Evolutionary conservation across 2,113 vertebrate species (phyloP), one percentile per base, ranked within the genome.

Genomic region (Paracanthobrama guichenoti): DNA sequence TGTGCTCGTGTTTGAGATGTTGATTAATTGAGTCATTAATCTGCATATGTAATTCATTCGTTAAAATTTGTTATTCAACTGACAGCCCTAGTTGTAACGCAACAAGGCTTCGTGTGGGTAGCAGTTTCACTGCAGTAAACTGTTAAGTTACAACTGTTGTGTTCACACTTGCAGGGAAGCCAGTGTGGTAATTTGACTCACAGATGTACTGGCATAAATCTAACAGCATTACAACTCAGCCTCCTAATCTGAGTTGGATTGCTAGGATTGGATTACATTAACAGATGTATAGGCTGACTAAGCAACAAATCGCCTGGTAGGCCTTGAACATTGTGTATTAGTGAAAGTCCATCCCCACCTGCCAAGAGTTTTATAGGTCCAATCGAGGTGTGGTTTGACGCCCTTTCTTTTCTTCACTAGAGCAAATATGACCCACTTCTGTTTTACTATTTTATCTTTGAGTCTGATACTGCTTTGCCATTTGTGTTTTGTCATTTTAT

Each of bases 231-330:
- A 82, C 6, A 10, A 42, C 77, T 85, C 46, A 18, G 73, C 6
- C 84, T 80, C 69, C 53, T 90, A 89, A 90, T 90, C 84, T 78
- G 88, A 84, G 66, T 71, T 81, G 59, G 82, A 76, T 66, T 67
- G 48, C 39, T 62, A 69, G 72, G 88, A 88, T 85, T 88, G 88
- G 79, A 86, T 74, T 81, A 84, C 75, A 85, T 87, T 20, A 84
- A 90, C 91, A 89, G 90, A 89, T 91, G 91, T 72, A 24, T 74
- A 64, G 72, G 62, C 90, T 88, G 80, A 90, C 89, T 87, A 89
- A 80, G 87, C 89, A 83, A 86, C 90, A 83, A 88, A 87, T 72
- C 72, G 59, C 62, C 20, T 62, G 76, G 42, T 24, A 66, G 60
- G 20, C 24, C 85, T 76, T 84, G 46, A 84, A 80, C 87, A 80